Conservation (phyloP, 1,140 invertebrate species). For the Brachystomella parvula region DNA sequence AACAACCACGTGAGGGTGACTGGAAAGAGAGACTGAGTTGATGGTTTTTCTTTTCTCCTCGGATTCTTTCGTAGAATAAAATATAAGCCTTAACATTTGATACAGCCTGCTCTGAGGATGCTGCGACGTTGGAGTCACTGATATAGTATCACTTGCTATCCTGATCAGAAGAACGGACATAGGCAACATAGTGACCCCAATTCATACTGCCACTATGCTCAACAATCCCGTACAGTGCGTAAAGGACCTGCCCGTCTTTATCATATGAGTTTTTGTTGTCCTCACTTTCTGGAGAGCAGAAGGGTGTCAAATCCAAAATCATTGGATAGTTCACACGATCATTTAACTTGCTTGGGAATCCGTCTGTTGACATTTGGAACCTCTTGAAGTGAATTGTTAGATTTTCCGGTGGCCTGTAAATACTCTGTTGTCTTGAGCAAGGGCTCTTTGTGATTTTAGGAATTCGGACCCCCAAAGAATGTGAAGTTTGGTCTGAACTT, state of each 20-base stretch:
- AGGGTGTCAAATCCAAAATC: slow-evolving; percentile 78
- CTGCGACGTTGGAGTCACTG: slow-evolving; percentile 74
- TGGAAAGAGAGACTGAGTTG: no score
- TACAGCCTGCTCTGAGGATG: slow-evolving; percentile 70
- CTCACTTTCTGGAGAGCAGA: slow-evolving; percentile 71
- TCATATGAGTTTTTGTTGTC: slow-evolving; percentile 45
- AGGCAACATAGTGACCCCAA: slow-evolving; percentile 94
- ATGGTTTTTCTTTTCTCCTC: slow-evolving; percentile 25
- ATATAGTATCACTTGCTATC: slow-evolving; percentile 77
- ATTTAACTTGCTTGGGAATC: slow-evolving; percentile 63
- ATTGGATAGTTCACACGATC: slow-evolving; percentile 81
- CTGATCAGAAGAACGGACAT: slow-evolving; percentile 50
- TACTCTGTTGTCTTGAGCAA: slow-evolving; percentile 45
- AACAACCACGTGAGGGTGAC: no score
- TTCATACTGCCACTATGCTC: slow-evolving; percentile 84
- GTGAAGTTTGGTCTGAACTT: no score
- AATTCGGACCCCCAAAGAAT: no score
- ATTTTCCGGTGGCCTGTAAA: slow-evolving; percentile 81
- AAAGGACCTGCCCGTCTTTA: slow-evolving; percentile 56
- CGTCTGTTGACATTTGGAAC: slow-evolving; percentile 60
- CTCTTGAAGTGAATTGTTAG: slow-evolving; percentile 91
- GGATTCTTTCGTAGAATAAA: slow-evolving; percentile 87
- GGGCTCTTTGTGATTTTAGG: slow-evolving; percentile 76
- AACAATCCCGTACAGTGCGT: slow-evolving; percentile 88
- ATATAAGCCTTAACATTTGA: slow-evolving; percentile 89